A percentile compares a stretch with the other conserved stretches of the same genome.
Conservation (phyloP, 2,888 invertebrate genomes). For the Hypomecis punctinalis region DNA sequence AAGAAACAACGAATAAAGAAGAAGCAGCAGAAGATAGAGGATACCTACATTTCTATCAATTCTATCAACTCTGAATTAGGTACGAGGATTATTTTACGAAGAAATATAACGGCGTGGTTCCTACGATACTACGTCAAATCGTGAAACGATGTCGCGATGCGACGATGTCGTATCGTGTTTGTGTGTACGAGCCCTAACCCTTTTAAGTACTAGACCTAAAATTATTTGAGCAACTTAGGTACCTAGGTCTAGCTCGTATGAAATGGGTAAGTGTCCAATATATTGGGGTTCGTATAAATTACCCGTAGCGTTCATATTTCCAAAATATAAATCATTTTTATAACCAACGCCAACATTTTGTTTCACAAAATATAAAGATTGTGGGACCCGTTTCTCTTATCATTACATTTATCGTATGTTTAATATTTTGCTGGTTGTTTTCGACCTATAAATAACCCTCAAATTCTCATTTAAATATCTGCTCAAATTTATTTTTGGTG, state of each 20-base stretch:
- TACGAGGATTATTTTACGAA: too few species aligned
- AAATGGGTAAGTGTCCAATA: conserved; percentile 7
- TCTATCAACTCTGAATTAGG: too few species aligned
- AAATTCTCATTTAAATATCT: conserved; percentile 2
- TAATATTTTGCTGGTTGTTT: conserved; percentile 33
- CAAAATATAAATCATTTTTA: conserved; percentile 47
- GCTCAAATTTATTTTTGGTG: neutral
- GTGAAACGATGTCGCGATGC: too few species aligned
- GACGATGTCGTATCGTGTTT: neutral
- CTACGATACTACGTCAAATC: too few species aligned
- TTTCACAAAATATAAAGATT: conserved; percentile 44
- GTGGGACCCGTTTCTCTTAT: conserved; percentile 34
- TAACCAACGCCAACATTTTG: conserved; percentile 42
- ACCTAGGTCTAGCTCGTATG: neutral
- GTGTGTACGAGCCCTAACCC: neutral
- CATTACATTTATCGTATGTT: conserved; percentile 29
- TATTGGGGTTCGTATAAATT: conserved; percentile 15
- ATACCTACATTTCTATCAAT: too few species aligned
- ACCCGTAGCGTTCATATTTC: conserved; percentile 36
- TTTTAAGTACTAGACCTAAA: conserved; percentile 6
- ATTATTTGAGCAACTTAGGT: neutral
- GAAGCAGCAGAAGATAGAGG: too few species aligned
- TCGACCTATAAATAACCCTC: neutral
- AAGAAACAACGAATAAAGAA: too few species aligned
- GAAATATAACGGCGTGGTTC: too few species aligned